These are phyloP conservation scores for Chromis chromis DNA, from an alignment of 2,797 vertebrate species.

Conservation along the genomic window DNA sequence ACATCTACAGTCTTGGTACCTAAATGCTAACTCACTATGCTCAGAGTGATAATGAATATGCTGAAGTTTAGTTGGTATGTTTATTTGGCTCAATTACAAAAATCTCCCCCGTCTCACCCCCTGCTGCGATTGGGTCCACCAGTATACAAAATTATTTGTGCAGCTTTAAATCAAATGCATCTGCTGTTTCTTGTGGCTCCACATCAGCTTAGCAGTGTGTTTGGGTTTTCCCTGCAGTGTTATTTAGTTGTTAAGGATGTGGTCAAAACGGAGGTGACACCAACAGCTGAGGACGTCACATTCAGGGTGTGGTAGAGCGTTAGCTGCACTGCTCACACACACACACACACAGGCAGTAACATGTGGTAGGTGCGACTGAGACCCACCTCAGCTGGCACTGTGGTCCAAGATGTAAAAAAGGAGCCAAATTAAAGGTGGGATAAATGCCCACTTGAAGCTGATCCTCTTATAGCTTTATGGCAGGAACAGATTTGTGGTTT, in stretches of 20 bases:
- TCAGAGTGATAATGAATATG: too few species aligned
- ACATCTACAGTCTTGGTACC: too few species aligned
- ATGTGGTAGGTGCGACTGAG: constrained; percentile 14
- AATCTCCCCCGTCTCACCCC: neutral
- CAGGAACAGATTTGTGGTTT: constrained; percentile 68
- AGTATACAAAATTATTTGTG: neutral
- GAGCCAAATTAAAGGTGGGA: constrained; percentile 63
- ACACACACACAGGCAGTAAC: constrained; percentile 18
- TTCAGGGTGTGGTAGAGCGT: constrained; percentile 34
- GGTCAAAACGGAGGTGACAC: constrained; percentile 43
- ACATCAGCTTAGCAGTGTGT: constrained; percentile 35
- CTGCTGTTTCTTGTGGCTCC: constrained; percentile 36
- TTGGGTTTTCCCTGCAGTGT: constrained; percentile 48
- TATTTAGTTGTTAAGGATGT: constrained; percentile 66
- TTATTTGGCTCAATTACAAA: neutral
- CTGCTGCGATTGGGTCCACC: constrained; percentile 5
- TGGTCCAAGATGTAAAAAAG: constrained; percentile 25
- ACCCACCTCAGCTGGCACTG: constrained; percentile 51
- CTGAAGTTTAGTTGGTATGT: too few species aligned
- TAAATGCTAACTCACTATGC: too few species aligned
- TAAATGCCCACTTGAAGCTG: constrained; percentile 30
- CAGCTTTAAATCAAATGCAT: constrained; percentile 27
- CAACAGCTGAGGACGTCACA: constrained; percentile 30
- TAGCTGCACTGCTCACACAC: constrained; percentile 2
- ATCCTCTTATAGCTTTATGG: constrained; percentile 50